phyloP scores from a whole-genome alignment of 2,888 invertebrate genomes.

The Brenthis ino region DNA sequence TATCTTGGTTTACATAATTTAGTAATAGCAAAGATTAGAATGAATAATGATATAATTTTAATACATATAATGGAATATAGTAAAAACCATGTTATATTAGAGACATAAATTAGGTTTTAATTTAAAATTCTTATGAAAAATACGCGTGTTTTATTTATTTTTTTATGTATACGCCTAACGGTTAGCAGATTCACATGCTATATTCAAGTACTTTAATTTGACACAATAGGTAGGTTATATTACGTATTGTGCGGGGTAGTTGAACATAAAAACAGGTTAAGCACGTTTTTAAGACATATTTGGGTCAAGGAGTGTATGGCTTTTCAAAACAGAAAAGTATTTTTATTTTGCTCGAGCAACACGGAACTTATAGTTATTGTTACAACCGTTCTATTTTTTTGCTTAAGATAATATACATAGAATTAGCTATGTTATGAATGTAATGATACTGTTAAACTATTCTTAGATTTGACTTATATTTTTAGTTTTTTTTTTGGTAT shows the following conservation, averaged over 20 bases:
- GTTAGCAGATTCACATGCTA: conserved; percentile 8
- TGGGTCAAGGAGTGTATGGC: conserved; percentile 40
- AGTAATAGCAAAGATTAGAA: too few species aligned
- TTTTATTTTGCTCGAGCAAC: conserved; percentile 12
- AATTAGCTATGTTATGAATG: too few species aligned
- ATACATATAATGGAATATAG: too few species aligned
- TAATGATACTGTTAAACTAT: too few species aligned
- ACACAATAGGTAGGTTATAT: conserved; percentile 21
- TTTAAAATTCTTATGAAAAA: too few species aligned
- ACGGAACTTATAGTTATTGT: conserved; percentile 7
- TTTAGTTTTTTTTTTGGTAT: too few species aligned
- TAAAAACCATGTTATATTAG: too few species aligned
- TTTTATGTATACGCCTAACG: conserved; percentile 3
- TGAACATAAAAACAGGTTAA: conserved; percentile 9
- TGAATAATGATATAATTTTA: too few species aligned
- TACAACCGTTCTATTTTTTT: neutral
- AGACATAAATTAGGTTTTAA: too few species aligned
- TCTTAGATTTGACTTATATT: too few species aligned
- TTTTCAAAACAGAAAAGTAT: conserved; percentile 29
- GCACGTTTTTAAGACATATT: conserved; percentile 28
- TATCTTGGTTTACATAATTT: too few species aligned
- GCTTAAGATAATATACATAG: too few species aligned
- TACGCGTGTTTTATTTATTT: neutral
- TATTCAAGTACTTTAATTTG: conserved; percentile 4
- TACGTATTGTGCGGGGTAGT: conserved; percentile 25